Base-by-base conservation (phyloP, 2,113 vertebrate genomes). In the Phrynosoma platyrhinos region DNA sequence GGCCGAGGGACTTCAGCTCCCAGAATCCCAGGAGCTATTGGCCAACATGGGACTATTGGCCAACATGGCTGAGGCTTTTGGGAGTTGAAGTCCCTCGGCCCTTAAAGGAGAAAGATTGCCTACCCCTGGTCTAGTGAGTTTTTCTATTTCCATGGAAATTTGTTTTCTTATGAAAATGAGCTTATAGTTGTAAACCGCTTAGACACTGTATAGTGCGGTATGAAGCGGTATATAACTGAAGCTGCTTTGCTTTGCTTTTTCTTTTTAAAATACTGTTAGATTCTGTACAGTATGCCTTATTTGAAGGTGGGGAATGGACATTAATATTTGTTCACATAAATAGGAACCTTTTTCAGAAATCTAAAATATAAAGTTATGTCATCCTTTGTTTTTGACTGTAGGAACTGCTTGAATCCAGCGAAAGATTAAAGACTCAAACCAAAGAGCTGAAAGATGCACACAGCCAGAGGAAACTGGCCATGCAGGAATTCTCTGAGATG, bases 391-490 rank as follows among this genome's bases (percentile, higher is more conserved):
- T 95, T 93, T 94, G 94, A 95, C 94, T 96, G 82, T 96, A 99
- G 99, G 98, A 98, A 91, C 91, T 99, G 87, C 77, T 97, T 94
- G 98, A 98, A 69, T 96, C 97, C 93, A 98, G 90, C 88, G 98
- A 99, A 95, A 98, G 97, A 96, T 94, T 99, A 95, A 99, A 99
- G 97, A 97, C 96, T 92, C 99, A 99, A 95, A 97, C 97, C 87
- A 99, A 99, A 95, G 99, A 99, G 89, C 97, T 99, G 95, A 99
- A 99, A 96, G 99, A 99, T 76, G 98, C 98, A 83, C 98, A 99
- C 95, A 98, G 98, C 95, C 99, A 99, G 96, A 98, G 98, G 94
- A 99, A 99, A 95, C 94, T 99, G 96, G 98, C 98, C 94, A 98
- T 99, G 97, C 97, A 98, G 93, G 99, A 99, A 93, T 99, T 99